Conservation (phyloP, 2,888 invertebrate species). For the Noctuana brunneofusca region DNA sequence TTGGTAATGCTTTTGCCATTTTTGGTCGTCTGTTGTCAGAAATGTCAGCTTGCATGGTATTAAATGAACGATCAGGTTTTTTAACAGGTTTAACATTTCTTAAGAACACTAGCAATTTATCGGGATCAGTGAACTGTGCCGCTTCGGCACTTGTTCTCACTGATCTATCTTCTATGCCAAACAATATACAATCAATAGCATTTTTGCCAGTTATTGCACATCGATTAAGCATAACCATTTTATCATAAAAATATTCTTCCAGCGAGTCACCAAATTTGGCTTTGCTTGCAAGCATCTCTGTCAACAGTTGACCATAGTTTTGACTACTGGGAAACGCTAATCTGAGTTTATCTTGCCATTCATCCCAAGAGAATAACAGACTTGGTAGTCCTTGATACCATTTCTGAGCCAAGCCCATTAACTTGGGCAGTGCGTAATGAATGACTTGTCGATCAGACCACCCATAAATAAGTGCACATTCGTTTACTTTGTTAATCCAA, state of each 20-base stretch:
- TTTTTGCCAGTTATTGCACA: conserved; percentile 37
- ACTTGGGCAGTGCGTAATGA: conserved; percentile 10
- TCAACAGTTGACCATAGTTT: conserved; percentile 17
- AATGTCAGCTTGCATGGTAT: not conserved
- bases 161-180: conserved; percentile 39
- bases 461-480: conserved; percentile 12
- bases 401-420: conserved; percentile 11
- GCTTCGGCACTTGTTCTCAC: conserved; percentile 40
- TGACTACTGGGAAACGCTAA: conserved; percentile 11
- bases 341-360: conserved; percentile 21
- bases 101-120: conserved; percentile 39
- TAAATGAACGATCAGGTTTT: conserved; percentile 6
- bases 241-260: conserved; percentile 42
- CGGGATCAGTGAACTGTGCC: conserved; percentile 38
- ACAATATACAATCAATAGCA: conserved; percentile 39
- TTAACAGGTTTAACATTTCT: conserved; percentile 30
- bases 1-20: not conserved
- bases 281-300: conserved; percentile 15
- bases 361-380: conserved; percentile 11
- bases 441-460: conserved; percentile 21
- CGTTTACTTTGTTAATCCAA: conserved; percentile 18
- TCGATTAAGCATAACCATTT: conserved; percentile 37
- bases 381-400: conserved; percentile 18
- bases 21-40: conserved; percentile 1
- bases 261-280: conserved; percentile 8